Evolutionary conservation across 2,888 invertebrate species (phyloP).

Genomic region (Coelogynopora nodosa): DNA sequence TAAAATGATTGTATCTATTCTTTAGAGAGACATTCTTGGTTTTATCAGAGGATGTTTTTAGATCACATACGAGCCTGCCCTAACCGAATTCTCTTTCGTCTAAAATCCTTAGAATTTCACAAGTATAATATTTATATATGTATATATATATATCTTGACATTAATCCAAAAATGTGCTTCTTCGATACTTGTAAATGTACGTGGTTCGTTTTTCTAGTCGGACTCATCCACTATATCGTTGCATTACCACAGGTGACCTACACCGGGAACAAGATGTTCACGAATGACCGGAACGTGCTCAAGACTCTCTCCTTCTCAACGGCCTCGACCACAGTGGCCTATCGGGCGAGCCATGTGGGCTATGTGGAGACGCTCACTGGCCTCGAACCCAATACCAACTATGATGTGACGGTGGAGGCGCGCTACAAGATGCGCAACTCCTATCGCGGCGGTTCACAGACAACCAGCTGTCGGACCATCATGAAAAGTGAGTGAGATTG

Average conservation of each 20-base stretch:
- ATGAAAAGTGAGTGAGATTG: slow-evolving; percentile 26
- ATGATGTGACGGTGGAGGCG: neutral
- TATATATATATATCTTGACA: too few species aligned
- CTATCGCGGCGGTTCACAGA: neutral
- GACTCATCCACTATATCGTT: too few species aligned
- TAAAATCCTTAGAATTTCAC: too few species aligned
- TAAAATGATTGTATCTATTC: too few species aligned
- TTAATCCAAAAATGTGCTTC: too few species aligned
- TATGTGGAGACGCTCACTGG: neutral
- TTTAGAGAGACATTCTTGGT: too few species aligned
- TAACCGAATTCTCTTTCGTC: too few species aligned
- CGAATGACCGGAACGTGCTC: neutral
- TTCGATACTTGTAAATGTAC: too few species aligned
- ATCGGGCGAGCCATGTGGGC: neutral
- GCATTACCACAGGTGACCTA: neutral
- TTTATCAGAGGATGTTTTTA: too few species aligned
- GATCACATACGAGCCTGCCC: too few species aligned
- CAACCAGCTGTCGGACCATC: slow-evolving; percentile 33
- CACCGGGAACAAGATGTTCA: neutral
- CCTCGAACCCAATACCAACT: slow-evolving; percentile 38
- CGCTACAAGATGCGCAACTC: neutral
- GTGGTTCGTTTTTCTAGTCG: too few species aligned
- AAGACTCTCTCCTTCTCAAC: neutral
- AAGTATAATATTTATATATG: neutral
- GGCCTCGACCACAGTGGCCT: neutral